Conservation (phyloP, 2,888 invertebrate species). For the Caenorhabditis sp. region DNA sequence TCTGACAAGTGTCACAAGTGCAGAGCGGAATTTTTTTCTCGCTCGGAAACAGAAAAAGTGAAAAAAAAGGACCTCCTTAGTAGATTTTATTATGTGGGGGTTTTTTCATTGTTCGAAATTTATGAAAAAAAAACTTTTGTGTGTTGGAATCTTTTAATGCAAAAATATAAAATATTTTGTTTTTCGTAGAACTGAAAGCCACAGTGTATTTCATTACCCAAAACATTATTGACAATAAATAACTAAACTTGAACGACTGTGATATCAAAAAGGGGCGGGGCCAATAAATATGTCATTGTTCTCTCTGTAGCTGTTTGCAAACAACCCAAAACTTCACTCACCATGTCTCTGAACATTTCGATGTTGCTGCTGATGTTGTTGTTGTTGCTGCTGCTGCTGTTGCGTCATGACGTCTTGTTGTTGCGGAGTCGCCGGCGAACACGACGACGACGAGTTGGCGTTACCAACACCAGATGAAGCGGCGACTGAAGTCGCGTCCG, state of each 20-base stretch:
- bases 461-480: not conserved
- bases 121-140: too few species aligned
- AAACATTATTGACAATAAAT: too few species aligned
- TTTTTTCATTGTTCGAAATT: too few species aligned
- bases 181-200: too few species aligned
- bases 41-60: slow-evolving; percentile 8
- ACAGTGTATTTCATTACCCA: too few species aligned
- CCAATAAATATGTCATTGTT: too few species aligned
- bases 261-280: too few species aligned
- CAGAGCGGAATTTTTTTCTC: not conserved
- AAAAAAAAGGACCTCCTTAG: not conserved
- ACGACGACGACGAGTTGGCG: slow-evolving; percentile 4
- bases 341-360: not conserved
- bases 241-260: too few species aligned
- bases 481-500: not conserved
- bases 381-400: not conserved
- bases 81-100: not conserved
- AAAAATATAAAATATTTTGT: too few species aligned
- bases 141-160: too few species aligned
- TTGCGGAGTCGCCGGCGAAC: slow-evolving; percentile 7
- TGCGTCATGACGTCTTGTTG: not conserved
- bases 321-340: not conserved
- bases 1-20: not conserved
- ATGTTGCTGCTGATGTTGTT: too few species aligned
- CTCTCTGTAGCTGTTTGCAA: too few species aligned